Evolutionary conservation across 92 coral and sea anemone genomes (phyloP).

Genomic region (Phymanthus crucifer): DNA sequence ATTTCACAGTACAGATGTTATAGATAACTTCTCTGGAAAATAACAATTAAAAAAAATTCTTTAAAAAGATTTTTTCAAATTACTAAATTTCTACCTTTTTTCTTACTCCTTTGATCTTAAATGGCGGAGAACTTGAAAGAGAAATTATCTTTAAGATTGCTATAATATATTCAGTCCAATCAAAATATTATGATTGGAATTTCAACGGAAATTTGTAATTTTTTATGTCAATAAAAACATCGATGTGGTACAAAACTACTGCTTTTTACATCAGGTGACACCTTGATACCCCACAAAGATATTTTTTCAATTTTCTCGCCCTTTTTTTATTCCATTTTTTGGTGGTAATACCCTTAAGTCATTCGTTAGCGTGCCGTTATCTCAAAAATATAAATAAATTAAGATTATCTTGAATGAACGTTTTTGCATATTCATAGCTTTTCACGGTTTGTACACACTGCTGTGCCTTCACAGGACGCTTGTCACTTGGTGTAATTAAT

Average conservation of each 20-base stretch:
- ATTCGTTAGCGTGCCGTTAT: not conserved
- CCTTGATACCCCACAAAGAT: not conserved
- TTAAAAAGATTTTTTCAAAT: not conserved
- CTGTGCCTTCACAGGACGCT: slow-evolving; percentile 8
- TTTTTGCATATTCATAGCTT: slow-evolving; percentile 9
- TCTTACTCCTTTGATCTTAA: not conserved
- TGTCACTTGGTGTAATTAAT: slow-evolving; percentile 8
- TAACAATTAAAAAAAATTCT: not conserved
- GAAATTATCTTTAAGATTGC: not conserved
- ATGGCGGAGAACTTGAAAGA: slow-evolving; percentile 1
- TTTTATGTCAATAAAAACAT: not conserved
- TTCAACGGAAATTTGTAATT: slow-evolving; percentile 1
- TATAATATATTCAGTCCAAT: slow-evolving; percentile 2
- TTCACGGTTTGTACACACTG: slow-evolving; percentile 24
- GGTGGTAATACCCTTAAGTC: not conserved
- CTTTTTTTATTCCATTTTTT: not conserved
- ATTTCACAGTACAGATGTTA: not conserved
- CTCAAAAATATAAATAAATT: slow-evolving; percentile 7
- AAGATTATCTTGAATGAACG: slow-evolving; percentile 6
- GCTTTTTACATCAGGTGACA: not conserved
- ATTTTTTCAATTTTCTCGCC: not conserved
- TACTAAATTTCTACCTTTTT: not conserved
- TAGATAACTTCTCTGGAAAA: not conserved
- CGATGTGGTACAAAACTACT: not conserved
- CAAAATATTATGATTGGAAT: slow-evolving; percentile 7